phyloP scores from a whole-genome alignment of 1,140 invertebrate genomes.

The Grapholita molesta region DNA sequence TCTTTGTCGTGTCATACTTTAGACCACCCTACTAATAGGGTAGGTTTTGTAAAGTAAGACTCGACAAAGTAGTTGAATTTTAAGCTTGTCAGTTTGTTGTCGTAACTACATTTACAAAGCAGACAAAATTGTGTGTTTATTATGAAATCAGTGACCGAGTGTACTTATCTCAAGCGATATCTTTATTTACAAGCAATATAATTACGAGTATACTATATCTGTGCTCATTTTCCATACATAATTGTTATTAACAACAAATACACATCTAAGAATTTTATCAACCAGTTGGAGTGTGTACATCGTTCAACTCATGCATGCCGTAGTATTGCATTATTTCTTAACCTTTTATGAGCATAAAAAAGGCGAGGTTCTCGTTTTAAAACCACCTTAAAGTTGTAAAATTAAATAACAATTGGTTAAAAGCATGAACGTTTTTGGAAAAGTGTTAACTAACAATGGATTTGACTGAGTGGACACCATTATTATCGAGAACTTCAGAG shows the following conservation, averaged over 20 bases:
- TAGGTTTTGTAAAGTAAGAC: too few species aligned
- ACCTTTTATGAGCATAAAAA: not conserved
- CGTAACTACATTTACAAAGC: too few species aligned
- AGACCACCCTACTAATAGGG: too few species aligned
- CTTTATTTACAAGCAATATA: not conserved
- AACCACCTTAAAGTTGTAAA: not conserved
- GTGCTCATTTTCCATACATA: not conserved
- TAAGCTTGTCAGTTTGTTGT: too few species aligned
- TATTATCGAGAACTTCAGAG: conserved; percentile 22
- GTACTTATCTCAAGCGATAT: not conserved
- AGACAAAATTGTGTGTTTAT: too few species aligned
- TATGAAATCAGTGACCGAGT: not conserved
- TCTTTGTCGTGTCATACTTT: too few species aligned
- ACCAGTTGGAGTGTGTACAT: not conserved
- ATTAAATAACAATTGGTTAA: not conserved
- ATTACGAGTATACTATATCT: not conserved
- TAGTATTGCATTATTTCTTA: not conserved
- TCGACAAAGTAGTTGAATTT: too few species aligned
- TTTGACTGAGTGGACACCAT: conserved; percentile 38
- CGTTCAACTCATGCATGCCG: not conserved
- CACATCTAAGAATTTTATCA: not conserved
- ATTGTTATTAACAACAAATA: not conserved
- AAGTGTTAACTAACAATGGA: conserved; percentile 20
- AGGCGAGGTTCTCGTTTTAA: not conserved
- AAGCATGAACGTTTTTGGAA: conserved; percentile 30